Base-by-base conservation (phyloP, 2,888 invertebrate genomes). In the Drosophila peninsularis region DNA sequence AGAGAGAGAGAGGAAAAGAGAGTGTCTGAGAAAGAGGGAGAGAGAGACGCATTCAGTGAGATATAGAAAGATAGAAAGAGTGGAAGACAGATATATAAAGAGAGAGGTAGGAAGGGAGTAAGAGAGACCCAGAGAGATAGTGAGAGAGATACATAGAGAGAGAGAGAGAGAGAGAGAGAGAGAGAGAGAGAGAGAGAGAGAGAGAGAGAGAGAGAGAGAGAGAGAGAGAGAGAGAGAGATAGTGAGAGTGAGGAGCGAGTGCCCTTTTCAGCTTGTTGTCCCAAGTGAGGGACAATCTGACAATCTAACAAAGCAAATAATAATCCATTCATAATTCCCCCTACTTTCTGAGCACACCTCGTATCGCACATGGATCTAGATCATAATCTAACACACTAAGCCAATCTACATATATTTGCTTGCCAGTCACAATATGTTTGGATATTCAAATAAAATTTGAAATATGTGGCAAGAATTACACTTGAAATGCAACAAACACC, bases 341-440 rank as follows among this genome's bases (percentile, higher is more conserved):
- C 11, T 42, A 44, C 42, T 14, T 17, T 34, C 21, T 7, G 9
- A 19, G 21, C 34, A 39, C 3, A 39, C 30, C n/a, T 27, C 45
- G 24, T 6, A 0, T 13, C 45, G 24, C 3, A 0, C 6, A 21
- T 21, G 7, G 6, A 11, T 21, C 4, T 13, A 7, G 14, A n/a
- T 45, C 5, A 44, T 24, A 14, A 44, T 24, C 27, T 3, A n/a
- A 3, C 11, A 11, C 5, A 41, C 14, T 13, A 17, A 37, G 14
- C 17, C 30, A 32, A 32, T 49, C 2, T 30, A 13, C 6, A 45
- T 42, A 37, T 53, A 41, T 62, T 39, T 41, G 3, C 34, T 49
- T 39, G 55, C 53, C 56, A n/a, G 30, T 44, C 47, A 44, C 78
- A 78, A 78, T 78, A 73, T 78, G 78, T 39, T 13, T 27, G n/a